A percentile compares a stretch with the other conserved stretches of the same genome.
Evolutionary conservation across 2,888 invertebrate species (phyloP).

Genomic region (Drosophila kuntzei): DNA sequence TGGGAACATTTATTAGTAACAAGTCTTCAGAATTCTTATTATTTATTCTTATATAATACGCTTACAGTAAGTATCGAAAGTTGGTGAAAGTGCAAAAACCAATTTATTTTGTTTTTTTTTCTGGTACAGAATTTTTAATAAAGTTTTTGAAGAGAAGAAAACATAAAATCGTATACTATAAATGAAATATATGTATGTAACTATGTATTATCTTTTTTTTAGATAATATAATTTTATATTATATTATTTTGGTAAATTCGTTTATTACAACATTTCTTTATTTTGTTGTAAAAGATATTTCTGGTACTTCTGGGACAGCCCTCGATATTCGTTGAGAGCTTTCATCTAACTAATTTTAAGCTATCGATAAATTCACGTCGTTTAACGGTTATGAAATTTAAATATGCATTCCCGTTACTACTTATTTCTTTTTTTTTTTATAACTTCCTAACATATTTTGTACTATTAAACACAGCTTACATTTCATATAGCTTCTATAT

Average conservation of each 20-base stretch:
- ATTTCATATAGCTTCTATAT: background rate
- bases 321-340: background rate
- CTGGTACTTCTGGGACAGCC: background rate
- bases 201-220: background rate
- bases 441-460: background rate
- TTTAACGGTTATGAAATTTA: background rate
- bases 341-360: background rate
- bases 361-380: background rate
- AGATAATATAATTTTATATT: background rate
- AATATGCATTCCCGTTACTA: background rate
- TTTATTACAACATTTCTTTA: background rate
- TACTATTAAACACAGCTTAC: slow-evolving; percentile 1
- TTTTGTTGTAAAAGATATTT: background rate
- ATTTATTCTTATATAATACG: background rate
- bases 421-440: background rate
- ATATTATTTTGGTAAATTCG: slow-evolving; percentile 1
- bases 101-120: slow-evolving; percentile 13
- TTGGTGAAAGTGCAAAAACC: background rate
- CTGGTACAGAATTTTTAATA: slow-evolving; percentile 11
- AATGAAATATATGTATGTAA: background rate
- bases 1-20: slow-evolving; percentile 44
- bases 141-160: slow-evolving; percentile 1
- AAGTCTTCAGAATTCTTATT: background rate
- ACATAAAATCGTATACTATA: slow-evolving; percentile 14
- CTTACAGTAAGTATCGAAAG: slow-evolving; percentile 9